Percentiles rank a stretch among this genome's conserved stretches.
These are phyloP conservation scores for Caracal caracal DNA, from an alignment of 2,113 vertebrate species.

Conservation along the genomic window DNA sequence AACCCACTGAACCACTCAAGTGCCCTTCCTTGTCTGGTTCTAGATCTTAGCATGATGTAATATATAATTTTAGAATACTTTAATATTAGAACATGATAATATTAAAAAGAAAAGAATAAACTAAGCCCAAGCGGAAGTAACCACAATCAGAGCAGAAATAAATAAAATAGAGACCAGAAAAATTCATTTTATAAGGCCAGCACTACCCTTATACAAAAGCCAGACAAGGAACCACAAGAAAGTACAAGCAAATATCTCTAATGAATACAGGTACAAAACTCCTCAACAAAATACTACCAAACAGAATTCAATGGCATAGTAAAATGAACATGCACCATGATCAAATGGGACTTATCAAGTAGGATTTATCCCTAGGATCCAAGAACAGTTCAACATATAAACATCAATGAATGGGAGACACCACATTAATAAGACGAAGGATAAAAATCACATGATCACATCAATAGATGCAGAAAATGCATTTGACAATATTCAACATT, in stretches of 20 bases:
- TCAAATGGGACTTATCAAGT: neutral
- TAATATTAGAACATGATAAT: neutral
- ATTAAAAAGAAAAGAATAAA: neutral
- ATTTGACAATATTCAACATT: neutral
- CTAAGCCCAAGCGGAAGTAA: neutral
- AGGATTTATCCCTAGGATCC: neutral
- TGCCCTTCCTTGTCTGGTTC: neutral
- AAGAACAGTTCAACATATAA: neutral
- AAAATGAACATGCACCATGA: neutral
- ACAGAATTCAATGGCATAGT: neutral
- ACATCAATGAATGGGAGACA: neutral
- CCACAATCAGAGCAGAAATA: neutral
- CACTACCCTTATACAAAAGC: neutral
- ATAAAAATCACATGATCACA: neutral
- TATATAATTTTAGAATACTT: neutral
- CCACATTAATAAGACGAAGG: neutral
- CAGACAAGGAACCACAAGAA: neutral
- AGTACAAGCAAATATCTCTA: neutral
- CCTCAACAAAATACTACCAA: neutral
- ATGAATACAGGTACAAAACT: neutral
- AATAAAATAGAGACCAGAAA: neutral
- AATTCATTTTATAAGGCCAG: neutral
- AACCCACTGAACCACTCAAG: too few relatives aligned
- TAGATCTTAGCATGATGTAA: neutral
- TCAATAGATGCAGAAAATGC: neutral